Evolutionary conservation across 2,888 invertebrate genomes (phyloP).

Genomic region (Hedychridium roseum): DNA sequence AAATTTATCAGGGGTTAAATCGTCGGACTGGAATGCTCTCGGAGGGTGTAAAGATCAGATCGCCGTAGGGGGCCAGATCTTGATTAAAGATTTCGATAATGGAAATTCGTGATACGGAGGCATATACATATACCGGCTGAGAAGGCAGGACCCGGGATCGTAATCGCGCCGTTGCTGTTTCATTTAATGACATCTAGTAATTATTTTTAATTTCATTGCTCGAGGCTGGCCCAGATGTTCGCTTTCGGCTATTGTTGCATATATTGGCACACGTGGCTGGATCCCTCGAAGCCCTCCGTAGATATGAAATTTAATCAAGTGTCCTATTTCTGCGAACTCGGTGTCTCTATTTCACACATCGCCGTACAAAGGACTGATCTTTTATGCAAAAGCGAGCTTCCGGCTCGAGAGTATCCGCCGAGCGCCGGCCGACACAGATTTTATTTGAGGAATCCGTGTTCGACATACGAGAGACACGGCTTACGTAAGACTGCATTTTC

Average conservation of each 20-base stretch:
- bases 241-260: constrained; percentile 13
- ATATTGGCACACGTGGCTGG: constrained; percentile 8
- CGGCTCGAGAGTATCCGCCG: no score
- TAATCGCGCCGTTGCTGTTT: constrained; percentile 34
- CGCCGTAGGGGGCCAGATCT: constrained; percentile 20
- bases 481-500: no score
- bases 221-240: constrained; percentile 19
- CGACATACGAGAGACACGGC: no score
- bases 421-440: no score
- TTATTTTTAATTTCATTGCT: constrained; percentile 29
- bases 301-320: no score
- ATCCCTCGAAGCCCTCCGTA: constrained; percentile 3
- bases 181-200: constrained; percentile 22
- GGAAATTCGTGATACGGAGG: constrained; percentile 31
- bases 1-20: constrained; percentile 35
- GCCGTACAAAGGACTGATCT: no score
- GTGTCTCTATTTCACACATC: no score
- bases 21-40: constrained; percentile 21
- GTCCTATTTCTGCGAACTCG: no score
- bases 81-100: constrained; percentile 35
- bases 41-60: constrained; percentile 32
- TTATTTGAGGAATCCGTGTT: no score
- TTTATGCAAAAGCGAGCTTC: no score
- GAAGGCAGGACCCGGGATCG: constrained; percentile 21
- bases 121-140: no score